These are phyloP conservation scores for Elgaria multicarinata DNA, from an alignment of 2,113 vertebrate genomes.

Conservation along the genomic window DNA sequence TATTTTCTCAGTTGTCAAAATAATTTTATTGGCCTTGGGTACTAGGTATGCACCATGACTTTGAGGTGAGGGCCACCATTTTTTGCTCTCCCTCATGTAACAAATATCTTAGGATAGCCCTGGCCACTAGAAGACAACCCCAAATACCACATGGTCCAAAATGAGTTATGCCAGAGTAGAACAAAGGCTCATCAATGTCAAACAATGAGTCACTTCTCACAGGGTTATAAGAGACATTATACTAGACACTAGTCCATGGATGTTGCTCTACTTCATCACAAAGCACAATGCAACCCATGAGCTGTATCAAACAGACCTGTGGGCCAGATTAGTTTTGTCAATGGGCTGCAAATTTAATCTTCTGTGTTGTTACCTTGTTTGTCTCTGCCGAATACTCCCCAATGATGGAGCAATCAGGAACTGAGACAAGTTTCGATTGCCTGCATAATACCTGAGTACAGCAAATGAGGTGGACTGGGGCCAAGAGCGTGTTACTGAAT, in stretches of 20 bases:
- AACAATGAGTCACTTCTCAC: neutral
- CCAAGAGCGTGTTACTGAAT: neutral
- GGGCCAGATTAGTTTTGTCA: neutral
- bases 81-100: too few relatives aligned
- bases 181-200: neutral
- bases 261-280: neutral
- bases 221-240: neutral
- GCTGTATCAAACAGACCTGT: neutral
- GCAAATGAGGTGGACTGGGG: constrained; percentile 9
- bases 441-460: neutral
- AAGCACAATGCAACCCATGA: neutral
- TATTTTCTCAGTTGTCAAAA: too few relatives aligned
- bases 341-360: neutral
- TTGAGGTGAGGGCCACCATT: too few relatives aligned
- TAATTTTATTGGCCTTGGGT: too few relatives aligned
- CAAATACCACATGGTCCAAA: neutral
- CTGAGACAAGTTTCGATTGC: neutral
- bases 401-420: neutral
- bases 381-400: neutral
- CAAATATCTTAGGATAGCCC: neutral
- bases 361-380: neutral
- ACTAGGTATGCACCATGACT: too few relatives aligned
- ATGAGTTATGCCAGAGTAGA: neutral
- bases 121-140: neutral
- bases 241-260: neutral